Evolutionary conservation across 2,888 invertebrate species (phyloP).

Genomic region (Philereme vetulata): DNA sequence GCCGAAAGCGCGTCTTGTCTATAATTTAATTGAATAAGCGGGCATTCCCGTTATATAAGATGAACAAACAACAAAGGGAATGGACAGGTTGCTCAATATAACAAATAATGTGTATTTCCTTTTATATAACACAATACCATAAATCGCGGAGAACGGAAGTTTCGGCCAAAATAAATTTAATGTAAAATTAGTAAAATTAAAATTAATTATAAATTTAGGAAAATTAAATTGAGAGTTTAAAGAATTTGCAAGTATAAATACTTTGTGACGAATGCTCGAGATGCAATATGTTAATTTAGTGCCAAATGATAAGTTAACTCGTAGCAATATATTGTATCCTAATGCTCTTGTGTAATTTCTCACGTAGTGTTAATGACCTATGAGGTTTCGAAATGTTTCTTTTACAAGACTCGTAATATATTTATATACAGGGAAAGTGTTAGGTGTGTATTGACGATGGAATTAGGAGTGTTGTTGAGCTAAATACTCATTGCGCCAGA

Average conservation of each 20-base stretch:
- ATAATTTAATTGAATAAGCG: constrained; percentile 61
- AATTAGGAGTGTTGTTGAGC: constrained; percentile 78
- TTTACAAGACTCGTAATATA: constrained; percentile 83
- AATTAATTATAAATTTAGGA: constrained; percentile 70
- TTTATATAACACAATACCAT: constrained; percentile 53
- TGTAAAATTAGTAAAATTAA: constrained; percentile 54
- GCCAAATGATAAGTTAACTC: constrained; percentile 84
- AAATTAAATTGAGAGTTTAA: constrained; percentile 64
- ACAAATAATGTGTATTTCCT: constrained; percentile 60
- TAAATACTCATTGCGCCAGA: constrained; percentile 79
- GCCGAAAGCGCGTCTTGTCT: constrained; percentile 77
- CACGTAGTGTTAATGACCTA: constrained; percentile 82
- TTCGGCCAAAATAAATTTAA: constrained; percentile 68
- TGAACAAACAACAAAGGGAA: constrained; percentile 45
- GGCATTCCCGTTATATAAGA: constrained; percentile 53
- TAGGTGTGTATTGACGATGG: constrained; percentile 80
- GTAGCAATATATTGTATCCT: constrained; percentile 82
- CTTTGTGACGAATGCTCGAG: constrained; percentile 77
- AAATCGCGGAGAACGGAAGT: constrained; percentile 56
- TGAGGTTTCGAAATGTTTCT: constrained; percentile 80
- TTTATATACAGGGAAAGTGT: constrained; percentile 82
- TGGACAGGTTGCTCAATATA: constrained; percentile 74
- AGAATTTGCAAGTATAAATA: constrained; percentile 71
- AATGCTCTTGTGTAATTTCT: constrained; percentile 81
- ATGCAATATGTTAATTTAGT: constrained; percentile 84